Evolutionary conservation across 2,888 invertebrate genomes (phyloP), one percentile per base, ranked within the genome.

Genomic region (Oasisia sp.): DNA sequence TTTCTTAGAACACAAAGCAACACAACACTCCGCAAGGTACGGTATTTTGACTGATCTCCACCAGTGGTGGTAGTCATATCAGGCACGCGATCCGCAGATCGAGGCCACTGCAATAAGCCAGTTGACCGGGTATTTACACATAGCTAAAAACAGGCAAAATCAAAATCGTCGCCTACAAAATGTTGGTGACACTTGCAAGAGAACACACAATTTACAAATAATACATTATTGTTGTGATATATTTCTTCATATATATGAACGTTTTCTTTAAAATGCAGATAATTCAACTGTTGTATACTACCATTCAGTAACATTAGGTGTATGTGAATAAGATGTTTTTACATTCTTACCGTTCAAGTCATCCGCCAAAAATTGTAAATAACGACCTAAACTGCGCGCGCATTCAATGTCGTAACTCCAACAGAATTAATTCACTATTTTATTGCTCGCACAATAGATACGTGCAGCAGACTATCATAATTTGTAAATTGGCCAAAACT

Each of bases 311-410:
- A 50, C 0, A 50, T 50, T 12, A 12, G 9, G 27, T 74, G 19
- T 74, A 7, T 27, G 74, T 74, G 74, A 74, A 74, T 74, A 74
- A 74, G 0, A 74, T 74, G 74, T 19, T 74, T 74, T 74, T 74
- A 74, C 74, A 74, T 74, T 74, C 74, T 74, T 27, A 74, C 74
- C 74, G n/a, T 74, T 74, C 74, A 74, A 74, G 74, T 74, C 74
- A 74, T 74, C 74, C 74, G 74, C 74, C 74, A 74, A 74, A 50
- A 74, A 74, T 74, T 74, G 74, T 74, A 74, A 74, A 74, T 74
- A 74, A 74, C 74, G 74, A 74, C 74, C 74, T 74, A 74, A 74
- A 74, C 74, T 74, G 74, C 74, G 74, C 74, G 74, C 74, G 74
- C 74, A 74, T 74, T 74, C 74, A 74, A 74, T 74, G 74, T 74